These are phyloP conservation scores for Actinernus sp. DNA, from an alignment of 92 coral and sea anemone species.

Conservation along the genomic window DNA sequence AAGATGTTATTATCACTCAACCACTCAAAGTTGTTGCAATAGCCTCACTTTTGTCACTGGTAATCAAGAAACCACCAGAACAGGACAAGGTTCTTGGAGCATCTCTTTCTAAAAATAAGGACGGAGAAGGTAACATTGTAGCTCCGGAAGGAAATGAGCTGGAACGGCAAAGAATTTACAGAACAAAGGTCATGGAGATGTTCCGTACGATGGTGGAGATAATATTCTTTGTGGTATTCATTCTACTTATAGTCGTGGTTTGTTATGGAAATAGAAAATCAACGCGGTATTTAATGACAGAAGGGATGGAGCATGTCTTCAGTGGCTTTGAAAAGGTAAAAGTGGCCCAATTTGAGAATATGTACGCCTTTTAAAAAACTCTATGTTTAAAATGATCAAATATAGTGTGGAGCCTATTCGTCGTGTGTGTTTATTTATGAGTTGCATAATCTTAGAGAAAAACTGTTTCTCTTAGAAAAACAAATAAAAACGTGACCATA, in stretches of 20 bases:
- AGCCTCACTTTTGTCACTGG: constrained; percentile 75
- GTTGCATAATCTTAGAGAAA: too few species aligned
- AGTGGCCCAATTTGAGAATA: background rate
- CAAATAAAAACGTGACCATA: too few species aligned
- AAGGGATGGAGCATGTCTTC: constrained; percentile 59
- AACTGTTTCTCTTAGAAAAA: too few species aligned
- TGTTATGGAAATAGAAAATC: constrained; percentile 75
- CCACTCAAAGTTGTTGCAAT: constrained; percentile 81
- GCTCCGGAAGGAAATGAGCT: constrained; percentile 68
- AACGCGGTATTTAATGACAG: constrained; percentile 61
- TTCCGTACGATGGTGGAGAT: constrained; percentile 71
- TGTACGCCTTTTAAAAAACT: too few species aligned
- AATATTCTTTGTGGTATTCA: constrained; percentile 55
- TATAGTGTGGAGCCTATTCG: too few species aligned
- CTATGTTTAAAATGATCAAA: too few species aligned
- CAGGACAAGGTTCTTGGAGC: constrained; percentile 72
- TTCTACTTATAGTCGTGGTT: constrained; percentile 63
- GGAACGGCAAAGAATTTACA: constrained; percentile 59
- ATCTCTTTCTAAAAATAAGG: constrained; percentile 41
- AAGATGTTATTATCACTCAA: constrained; percentile 84
- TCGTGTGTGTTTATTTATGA: too few species aligned
- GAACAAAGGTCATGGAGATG: constrained; percentile 65
- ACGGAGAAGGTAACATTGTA: constrained; percentile 19
- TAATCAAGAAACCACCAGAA: constrained; percentile 81
- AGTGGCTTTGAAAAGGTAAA: constrained; percentile 58